Percentiles rank a stretch among this genome's conserved stretches.
phyloP scores from a whole-genome alignment of 1,140 invertebrate species.

The Asbolus verrucosus region DNA sequence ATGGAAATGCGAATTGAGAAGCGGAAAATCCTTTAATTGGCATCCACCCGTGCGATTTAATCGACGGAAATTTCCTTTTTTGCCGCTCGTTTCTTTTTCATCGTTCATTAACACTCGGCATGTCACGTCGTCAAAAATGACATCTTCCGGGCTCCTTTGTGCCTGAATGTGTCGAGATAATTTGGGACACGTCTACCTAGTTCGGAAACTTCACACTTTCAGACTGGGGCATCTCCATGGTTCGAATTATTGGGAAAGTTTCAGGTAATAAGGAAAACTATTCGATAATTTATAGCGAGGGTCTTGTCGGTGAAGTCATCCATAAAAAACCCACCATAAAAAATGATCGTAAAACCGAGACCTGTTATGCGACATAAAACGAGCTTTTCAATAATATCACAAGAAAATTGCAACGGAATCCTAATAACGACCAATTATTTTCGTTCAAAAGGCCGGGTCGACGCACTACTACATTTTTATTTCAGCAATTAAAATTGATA shows the following conservation, averaged over 20 bases:
- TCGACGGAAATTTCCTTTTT: conserved; percentile 35
- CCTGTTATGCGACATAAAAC: conserved; percentile 9
- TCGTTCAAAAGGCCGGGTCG: neutral
- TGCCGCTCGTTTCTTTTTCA: conserved; percentile 13
- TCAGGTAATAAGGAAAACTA: conserved; percentile 31
- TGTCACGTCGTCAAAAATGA: conserved; percentile 1
- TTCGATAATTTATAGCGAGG: conserved; percentile 17
- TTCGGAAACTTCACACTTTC: neutral
- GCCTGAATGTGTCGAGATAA: neutral
- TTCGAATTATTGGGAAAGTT: conserved; percentile 17
- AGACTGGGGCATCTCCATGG: neutral
- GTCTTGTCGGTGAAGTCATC: conserved; percentile 17
- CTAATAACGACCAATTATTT: conserved; percentile 34
- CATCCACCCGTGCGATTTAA: conserved; percentile 36
- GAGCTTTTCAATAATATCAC: conserved; percentile 33
- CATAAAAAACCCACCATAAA: conserved; percentile 19
- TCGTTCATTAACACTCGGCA: too few species aligned
- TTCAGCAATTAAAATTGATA: conserved; percentile 12
- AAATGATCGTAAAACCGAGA: conserved; percentile 20
- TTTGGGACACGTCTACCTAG: neutral
- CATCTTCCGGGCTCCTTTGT: neutral
- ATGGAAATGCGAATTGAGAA: conserved; percentile 36
- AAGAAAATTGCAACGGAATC: conserved; percentile 23
- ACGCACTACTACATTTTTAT: conserved; percentile 13
- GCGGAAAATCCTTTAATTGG: conserved; percentile 36